Evolutionary conservation across 1,140 invertebrate genomes (phyloP), one percentile per base, ranked within the genome.

Genomic region (Drosophila eugracilis): DNA sequence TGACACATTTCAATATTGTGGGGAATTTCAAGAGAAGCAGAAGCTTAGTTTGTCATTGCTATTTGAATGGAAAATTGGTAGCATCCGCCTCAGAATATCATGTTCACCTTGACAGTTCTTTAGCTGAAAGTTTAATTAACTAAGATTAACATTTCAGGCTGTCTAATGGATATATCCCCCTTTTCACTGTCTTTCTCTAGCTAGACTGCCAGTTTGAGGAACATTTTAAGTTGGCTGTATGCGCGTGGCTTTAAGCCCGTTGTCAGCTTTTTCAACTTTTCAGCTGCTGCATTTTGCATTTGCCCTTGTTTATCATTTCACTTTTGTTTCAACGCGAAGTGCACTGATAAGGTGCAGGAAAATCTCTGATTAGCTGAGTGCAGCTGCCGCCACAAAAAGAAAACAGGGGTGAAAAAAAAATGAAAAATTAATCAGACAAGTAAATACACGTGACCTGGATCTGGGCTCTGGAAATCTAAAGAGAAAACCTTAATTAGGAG

Each of bases 401-500:
- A n/a, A n/a, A n/a, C n/a, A n/a, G n/a, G n/a, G n/a, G n/a, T 7
- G 6, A 30, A 14, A 15, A 36, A 15, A 36, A 15, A 37, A 15
- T n/a, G 9, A 6, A 28, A 63, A 30, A 39, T 59, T 76, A 80
- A 78, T 74, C 60, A 75, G 58, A 57, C 66, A 59, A 52, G 52
- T 24, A 79, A 85, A 85, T 65, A 78, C 81, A 80, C 76, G 76
- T 86, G 81, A 80, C 76, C 80, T 84, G 79, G 42, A 75, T 84
- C 41, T 72, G 55, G 30, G 28, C n/a, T 55, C 21, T 34, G 55
- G 22, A 52, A 52, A 34, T 58, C 34, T 44, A 26, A 19, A 50
- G 67, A 19, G 52, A 17, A 15, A 44, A 45, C 57, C 58, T 55
- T 75, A 74, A 75, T 75, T 74, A 62, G 52, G 47, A 55, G 26